Percentiles rank a stretch among this genome's conserved stretches.
These are phyloP conservation scores for Limnodromus scolopaceus DNA, from an alignment of 2,797 vertebrate species.

Conservation along the genomic window DNA sequence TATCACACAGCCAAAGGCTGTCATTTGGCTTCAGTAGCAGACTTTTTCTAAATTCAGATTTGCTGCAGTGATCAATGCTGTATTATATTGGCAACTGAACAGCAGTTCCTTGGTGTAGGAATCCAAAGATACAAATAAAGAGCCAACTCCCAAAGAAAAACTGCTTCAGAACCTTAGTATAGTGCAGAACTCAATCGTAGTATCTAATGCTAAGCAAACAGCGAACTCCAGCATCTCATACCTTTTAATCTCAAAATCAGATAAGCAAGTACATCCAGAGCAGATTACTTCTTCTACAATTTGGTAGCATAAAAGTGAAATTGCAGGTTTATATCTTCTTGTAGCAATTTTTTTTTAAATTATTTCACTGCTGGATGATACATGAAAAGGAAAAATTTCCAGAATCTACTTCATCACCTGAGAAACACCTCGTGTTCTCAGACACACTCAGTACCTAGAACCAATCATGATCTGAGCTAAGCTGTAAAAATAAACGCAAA, in stretches of 20 bases:
- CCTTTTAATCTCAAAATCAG: neutral
- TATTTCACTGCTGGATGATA: neutral
- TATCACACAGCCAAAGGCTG: neutral
- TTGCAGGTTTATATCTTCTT: neutral
- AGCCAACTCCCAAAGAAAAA: neutral
- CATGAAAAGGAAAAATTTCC: neutral
- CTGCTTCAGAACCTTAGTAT: neutral
- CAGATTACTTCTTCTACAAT: neutral
- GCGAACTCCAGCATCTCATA: neutral
- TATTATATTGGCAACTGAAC: neutral
- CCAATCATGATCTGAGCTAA: neutral
- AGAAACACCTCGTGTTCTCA: neutral
- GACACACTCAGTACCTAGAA: neutral
- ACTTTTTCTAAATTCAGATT: neutral
- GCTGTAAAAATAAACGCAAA: neutral
- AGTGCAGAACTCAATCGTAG: neutral
- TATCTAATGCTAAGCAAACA: neutral
- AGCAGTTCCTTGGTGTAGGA: neutral
- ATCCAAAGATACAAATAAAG: neutral
- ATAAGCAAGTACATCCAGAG: neutral
- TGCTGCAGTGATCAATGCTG: neutral
- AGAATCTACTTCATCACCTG: neutral
- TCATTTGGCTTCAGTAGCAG: neutral
- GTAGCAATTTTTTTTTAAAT: too few relatives aligned
- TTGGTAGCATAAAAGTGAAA: neutral